These are phyloP conservation scores for Acleris sparsana DNA, from an alignment of 2,888 invertebrate genomes.

Conservation along the genomic window DNA sequence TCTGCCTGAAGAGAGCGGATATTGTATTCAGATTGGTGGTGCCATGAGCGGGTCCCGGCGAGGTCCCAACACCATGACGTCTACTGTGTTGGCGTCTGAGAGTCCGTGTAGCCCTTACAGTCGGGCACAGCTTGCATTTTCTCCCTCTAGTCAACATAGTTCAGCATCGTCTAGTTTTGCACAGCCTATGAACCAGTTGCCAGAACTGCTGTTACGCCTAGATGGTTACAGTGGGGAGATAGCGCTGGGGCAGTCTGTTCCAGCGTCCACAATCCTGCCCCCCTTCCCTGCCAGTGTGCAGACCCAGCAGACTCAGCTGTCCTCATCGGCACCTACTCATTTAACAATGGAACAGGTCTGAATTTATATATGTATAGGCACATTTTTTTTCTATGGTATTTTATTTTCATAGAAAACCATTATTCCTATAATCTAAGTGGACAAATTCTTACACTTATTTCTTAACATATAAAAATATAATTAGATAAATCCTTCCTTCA, in stretches of 20 bases:
- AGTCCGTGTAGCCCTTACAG: constrained; percentile 82
- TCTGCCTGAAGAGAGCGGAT: constrained; percentile 87
- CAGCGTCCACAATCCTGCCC: constrained; percentile 81
- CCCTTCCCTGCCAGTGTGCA: constrained; percentile 70
- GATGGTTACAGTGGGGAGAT: constrained; percentile 83
- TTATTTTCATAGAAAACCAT: background rate
- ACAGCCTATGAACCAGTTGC: constrained; percentile 74
- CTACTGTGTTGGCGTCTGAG: constrained; percentile 58
- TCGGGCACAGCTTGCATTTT: constrained; percentile 81
- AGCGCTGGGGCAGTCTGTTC: constrained; percentile 85
- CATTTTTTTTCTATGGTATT: constrained; percentile 1
- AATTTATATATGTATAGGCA: constrained; percentile 16
- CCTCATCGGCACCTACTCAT: constrained; percentile 94
- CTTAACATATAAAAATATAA: too few relatives aligned
- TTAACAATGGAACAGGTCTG: constrained; percentile 88
- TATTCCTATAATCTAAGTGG: background rate
- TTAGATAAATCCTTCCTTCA: too few relatives aligned
- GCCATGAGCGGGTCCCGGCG: constrained; percentile 74
- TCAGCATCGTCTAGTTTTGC: constrained; percentile 80
- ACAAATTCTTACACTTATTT: background rate
- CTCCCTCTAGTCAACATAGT: constrained; percentile 87
- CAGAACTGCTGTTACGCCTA: constrained; percentile 88
- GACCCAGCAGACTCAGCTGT: constrained; percentile 86
- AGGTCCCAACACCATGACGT: constrained; percentile 49
- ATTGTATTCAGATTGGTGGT: constrained; percentile 79